Percentiles rank a stretch among this genome's conserved stretches.
Conservation (phyloP, 2,888 invertebrate genomes). For the Copidosoma aretas region DNA sequence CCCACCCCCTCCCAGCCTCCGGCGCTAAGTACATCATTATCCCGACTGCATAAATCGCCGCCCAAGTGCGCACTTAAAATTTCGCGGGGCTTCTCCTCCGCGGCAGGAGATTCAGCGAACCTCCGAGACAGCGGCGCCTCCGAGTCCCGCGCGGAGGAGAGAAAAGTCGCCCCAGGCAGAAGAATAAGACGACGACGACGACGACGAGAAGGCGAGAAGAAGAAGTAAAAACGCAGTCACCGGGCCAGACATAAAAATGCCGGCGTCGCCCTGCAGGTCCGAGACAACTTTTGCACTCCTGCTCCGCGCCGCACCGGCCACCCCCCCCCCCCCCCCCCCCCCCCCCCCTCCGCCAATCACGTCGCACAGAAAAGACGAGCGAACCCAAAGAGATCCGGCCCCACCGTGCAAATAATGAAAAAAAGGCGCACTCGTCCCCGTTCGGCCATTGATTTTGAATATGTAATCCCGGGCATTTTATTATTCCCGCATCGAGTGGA, state of each 20-base stretch:
- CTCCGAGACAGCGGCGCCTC: too few species aligned
- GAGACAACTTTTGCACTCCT: too few species aligned
- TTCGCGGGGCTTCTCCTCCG: background rate
- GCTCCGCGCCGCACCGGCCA: too few species aligned
- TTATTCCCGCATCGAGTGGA: slow-evolving; percentile 56
- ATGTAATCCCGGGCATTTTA: slow-evolving; percentile 60
- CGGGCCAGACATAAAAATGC: slow-evolving; percentile 32
- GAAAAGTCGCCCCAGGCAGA: background rate
- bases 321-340: too few species aligned
- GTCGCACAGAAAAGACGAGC: background rate
- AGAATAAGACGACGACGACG: background rate
- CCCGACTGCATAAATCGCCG: background rate
- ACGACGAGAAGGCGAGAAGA: background rate
- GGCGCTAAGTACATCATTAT: background rate
- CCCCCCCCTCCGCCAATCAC: background rate
- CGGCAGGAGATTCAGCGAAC: too few species aligned
- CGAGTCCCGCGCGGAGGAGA: too few species aligned
- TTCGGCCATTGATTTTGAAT: slow-evolving; percentile 61
- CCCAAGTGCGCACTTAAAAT: background rate
- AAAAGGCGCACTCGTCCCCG: slow-evolving; percentile 28
- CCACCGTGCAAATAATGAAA: background rate
- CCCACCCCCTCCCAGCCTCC: too few species aligned
- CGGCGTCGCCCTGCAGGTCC: slow-evolving; percentile 14
- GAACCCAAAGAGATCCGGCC: background rate
- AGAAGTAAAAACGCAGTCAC: background rate